Evolutionary conservation across 2,113 vertebrate genomes (phyloP).

Genomic region (Perca schrenkii): DNA sequence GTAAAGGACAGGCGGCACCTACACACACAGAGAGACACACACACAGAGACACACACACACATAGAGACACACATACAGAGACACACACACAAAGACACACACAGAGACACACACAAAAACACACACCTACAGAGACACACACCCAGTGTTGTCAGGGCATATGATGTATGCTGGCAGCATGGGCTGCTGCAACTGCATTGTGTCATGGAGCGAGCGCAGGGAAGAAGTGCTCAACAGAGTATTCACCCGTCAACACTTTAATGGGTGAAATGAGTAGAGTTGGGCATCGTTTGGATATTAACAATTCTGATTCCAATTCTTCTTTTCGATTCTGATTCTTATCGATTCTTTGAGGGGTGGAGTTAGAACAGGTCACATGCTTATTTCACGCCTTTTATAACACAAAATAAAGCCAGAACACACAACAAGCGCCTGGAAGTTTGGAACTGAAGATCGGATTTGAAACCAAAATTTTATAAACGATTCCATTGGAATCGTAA

Average conservation of each 20-base stretch:
- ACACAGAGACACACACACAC: constrained; percentile 1
- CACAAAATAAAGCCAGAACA: no score
- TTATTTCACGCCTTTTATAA: no score
- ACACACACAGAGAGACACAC: constrained; percentile 7
- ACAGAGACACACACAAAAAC: neutral
- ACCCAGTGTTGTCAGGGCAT: constrained; percentile 28
- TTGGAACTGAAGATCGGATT: no score
- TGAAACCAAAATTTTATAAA: no score
- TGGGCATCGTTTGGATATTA: no score
- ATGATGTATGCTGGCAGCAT: constrained; percentile 34
- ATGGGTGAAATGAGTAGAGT: no score
- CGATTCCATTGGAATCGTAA: no score
- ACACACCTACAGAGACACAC: constrained; percentile 7
- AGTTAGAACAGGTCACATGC: no score
- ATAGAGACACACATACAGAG: constrained; percentile 2
- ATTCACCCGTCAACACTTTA: neutral
- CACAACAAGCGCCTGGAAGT: no score
- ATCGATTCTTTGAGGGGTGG: no score
- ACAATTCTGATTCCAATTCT: no score
- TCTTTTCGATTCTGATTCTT: no score
- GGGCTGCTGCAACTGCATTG: neutral
- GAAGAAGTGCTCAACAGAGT: neutral
- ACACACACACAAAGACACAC: constrained; percentile 12
- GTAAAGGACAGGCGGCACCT: constrained; percentile 56
- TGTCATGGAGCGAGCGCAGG: neutral